These are phyloP conservation scores for Petaurus breviceps DNA, from an alignment of 2,113 vertebrate species.

Conservation along the genomic window DNA sequence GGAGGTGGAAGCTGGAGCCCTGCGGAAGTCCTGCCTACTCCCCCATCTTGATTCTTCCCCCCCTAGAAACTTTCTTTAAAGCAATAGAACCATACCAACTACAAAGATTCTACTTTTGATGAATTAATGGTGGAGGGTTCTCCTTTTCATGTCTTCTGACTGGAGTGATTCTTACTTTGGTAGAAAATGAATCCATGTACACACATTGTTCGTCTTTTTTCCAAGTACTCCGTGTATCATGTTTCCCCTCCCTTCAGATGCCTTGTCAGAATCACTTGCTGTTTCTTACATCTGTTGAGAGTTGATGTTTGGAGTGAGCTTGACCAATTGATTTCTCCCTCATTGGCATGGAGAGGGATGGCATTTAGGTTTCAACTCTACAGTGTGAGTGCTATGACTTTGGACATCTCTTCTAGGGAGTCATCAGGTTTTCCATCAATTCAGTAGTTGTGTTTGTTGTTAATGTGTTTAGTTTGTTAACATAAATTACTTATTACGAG, in stretches of 20 bases:
- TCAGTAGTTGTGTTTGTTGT: background rate
- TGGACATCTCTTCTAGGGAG: background rate
- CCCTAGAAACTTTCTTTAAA: constrained; percentile 31
- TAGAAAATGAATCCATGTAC: constrained; percentile 29
- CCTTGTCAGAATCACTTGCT: background rate
- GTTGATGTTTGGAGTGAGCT: background rate
- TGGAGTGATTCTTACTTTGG: background rate
- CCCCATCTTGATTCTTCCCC: no score
- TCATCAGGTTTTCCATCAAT: background rate
- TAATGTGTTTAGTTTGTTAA: background rate
- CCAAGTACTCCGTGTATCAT: background rate
- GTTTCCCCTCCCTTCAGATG: background rate
- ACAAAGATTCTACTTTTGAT: constrained; percentile 21
- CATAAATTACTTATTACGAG: background rate
- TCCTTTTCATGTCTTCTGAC: constrained; percentile 9
- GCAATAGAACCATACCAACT: constrained; percentile 5
- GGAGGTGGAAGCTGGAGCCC: no score
- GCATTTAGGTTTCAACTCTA: background rate
- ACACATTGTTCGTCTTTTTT: background rate
- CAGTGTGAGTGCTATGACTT: background rate
- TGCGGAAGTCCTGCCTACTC: no score
- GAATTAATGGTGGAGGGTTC: background rate
- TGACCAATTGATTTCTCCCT: no score
- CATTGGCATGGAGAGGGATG: background rate
- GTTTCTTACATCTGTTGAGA: background rate